Evolutionary conservation across 92 coral and sea anemone genomes (phyloP).

Genomic region (Siderastrea siderea): DNA sequence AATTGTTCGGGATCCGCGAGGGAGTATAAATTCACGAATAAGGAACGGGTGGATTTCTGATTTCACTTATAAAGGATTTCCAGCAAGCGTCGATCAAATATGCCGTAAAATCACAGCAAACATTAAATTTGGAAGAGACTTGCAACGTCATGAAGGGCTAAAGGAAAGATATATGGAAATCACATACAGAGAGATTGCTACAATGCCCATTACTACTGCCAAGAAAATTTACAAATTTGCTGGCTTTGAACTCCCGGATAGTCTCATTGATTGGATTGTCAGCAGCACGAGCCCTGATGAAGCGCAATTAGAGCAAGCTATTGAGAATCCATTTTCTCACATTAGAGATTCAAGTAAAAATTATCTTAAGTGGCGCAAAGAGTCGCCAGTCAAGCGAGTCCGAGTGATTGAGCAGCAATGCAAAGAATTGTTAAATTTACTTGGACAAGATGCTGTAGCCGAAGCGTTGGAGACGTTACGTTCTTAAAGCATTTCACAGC

Average conservation of each 20-base stretch:
- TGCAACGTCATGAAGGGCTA: neutral
- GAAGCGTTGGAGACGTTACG: neutral
- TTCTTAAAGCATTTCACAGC: too few relatives aligned
- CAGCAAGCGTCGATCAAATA: neutral
- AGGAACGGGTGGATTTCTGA: conserved; percentile 46
- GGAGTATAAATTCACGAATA: conserved; percentile 53
- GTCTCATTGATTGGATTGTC: conserved; percentile 41
- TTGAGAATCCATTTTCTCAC: conserved; percentile 30
- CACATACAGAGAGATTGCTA: conserved; percentile 23
- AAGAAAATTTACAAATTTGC: conserved; percentile 52
- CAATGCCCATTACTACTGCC: conserved; percentile 43
- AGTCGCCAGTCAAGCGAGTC: conserved; percentile 42
- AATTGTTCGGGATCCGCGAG: conserved; percentile 57
- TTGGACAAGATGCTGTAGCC: conserved; percentile 36
- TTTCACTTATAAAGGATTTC: conserved; percentile 35
- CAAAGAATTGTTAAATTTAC: conserved; percentile 24
- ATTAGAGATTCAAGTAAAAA: conserved; percentile 43
- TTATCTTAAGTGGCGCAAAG: conserved; percentile 40
- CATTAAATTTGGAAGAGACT: conserved; percentile 9
- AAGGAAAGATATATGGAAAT: conserved; percentile 36
- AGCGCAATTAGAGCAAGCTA: neutral
- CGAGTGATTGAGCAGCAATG: conserved; percentile 32
- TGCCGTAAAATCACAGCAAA: conserved; percentile 26
- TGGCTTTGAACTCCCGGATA: conserved; percentile 48
- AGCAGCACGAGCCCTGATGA: conserved; percentile 44